Evolutionary conservation across 2,888 invertebrate species (phyloP), one percentile per base, ranked within the genome.

Genomic region (Alentia gelatinosa): DNA sequence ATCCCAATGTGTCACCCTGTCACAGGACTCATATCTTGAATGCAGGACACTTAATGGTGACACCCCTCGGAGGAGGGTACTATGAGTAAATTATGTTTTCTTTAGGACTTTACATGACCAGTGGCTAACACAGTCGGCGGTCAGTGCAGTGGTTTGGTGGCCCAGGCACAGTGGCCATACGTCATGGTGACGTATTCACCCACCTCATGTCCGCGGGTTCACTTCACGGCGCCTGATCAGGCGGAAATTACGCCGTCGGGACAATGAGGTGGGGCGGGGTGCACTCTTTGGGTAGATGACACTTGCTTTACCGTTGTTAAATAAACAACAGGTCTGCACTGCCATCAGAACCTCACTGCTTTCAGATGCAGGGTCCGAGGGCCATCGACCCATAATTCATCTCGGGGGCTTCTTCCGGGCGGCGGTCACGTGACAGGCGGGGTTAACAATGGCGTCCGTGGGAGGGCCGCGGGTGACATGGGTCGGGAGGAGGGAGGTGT

Each of bases 271-370:
- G 30, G 68, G 68, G 56, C 56, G 33, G 26, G 68, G 68, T 30
- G 12, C n/a, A 4, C 33, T 68, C 68, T 30, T 68, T 68, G 68
- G 26, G 68, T 68, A 68, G 68, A 26, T 68, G 68, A 68, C 68
- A 68, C 68, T 68, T 68, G 68, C 68, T 68, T 19, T 68, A 68
- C 68, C 26, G 68, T 68, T 68, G 68, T 68, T 68, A 68, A 68
- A 68, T 68, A 68, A 68, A 68, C 68, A 68, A 68, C 47, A 26
- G 68, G 68, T n/a, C 68, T 5, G n/a, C 19, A 7, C 68, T 68
- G 68, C 68, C 26, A 68, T 68, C 33, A 68, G 12, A 26, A 26
- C 30, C 26, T 56, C 56, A 19, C 56, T 7, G 47, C 47, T 47
- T 47, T 47, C 47, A 47, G 47, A 19, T 7, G 47, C 30, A 26